These are phyloP conservation scores for Lytechinus pictus DNA, from an alignment of 35 echinoderm and acorn worm genomes.

Conservation along the genomic window DNA sequence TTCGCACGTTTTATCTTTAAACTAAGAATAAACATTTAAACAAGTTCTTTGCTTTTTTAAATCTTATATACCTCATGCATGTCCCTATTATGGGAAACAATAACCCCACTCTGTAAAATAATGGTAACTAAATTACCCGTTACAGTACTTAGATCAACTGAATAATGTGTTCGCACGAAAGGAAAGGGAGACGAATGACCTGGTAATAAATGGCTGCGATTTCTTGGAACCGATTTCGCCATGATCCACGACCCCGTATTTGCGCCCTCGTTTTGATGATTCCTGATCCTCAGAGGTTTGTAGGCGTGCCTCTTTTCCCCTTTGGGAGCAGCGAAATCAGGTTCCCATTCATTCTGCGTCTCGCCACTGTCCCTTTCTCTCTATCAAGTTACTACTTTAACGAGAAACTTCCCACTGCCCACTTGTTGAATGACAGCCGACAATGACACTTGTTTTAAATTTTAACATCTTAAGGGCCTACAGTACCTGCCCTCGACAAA, in stretches of 20 bases:
- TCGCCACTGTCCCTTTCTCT: neutral
- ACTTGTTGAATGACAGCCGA: neutral
- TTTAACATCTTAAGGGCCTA: no score
- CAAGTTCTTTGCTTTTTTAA: no score
- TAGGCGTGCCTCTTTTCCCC: neutral
- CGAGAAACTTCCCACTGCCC: neutral
- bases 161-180: neutral
- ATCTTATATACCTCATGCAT: no score
- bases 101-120: no score
- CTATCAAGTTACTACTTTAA: neutral
- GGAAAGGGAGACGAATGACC: neutral
- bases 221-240: neutral
- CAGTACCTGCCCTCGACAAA: neutral
- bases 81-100: no score
- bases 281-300: neutral
- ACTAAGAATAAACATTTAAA: no score
- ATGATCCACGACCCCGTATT: neutral
- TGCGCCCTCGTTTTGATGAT: neutral
- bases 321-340: neutral
- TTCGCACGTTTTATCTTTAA: no score
- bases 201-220: neutral
- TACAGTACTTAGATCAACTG: no score
- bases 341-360: neutral
- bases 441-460: neutral
- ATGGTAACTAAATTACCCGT: no score